A percentile compares a stretch with the other conserved stretches of the same genome.
Evolutionary conservation across 2,113 vertebrate genomes (phyloP).

Genomic region (Lepus europaeus): DNA sequence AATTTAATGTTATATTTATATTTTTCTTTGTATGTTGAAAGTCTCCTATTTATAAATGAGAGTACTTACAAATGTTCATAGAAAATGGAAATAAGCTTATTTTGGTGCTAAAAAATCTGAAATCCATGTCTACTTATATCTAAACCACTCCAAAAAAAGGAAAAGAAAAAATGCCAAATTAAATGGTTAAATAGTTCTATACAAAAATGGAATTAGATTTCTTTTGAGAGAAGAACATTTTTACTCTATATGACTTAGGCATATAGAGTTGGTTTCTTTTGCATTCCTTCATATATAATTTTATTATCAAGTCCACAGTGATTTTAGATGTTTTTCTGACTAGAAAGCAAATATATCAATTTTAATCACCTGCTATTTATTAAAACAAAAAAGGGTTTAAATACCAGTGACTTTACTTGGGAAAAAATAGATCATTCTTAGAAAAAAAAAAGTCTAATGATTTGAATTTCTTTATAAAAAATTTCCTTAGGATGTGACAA

Average conservation of each 20-base stretch:
- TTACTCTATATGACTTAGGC: not conserved
- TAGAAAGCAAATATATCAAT: slow-evolving; percentile 60
- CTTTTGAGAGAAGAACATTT: not conserved
- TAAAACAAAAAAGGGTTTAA: slow-evolving; percentile 58
- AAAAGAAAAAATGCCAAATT: slow-evolving; percentile 5
- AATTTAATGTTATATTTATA: slow-evolving; percentile 56
- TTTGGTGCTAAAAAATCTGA: too few species aligned
- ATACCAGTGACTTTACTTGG: not conserved
- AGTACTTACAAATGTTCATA: too few species aligned
- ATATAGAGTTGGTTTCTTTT: slow-evolving; percentile 55
- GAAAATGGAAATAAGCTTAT: too few species aligned
- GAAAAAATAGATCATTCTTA: not conserved
- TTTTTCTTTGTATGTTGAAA: slow-evolving; percentile 59
- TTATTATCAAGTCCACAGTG: slow-evolving; percentile 38
- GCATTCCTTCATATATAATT: slow-evolving; percentile 59
- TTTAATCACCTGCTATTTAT: slow-evolving; percentile 30
- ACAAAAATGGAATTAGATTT: slow-evolving; percentile 58
- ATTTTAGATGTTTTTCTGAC: slow-evolving; percentile 43
- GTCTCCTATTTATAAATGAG: slow-evolving; percentile 11
- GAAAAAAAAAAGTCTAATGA: not conserved
- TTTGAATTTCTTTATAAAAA: not conserved
- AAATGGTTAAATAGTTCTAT: slow-evolving; percentile 41
- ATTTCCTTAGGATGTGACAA: not conserved
- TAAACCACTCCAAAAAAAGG: not conserved
- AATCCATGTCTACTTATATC: not conserved